These are phyloP conservation scores for Megamerina dolium DNA, from an alignment of 2,888 invertebrate species.

Conservation along the genomic window DNA sequence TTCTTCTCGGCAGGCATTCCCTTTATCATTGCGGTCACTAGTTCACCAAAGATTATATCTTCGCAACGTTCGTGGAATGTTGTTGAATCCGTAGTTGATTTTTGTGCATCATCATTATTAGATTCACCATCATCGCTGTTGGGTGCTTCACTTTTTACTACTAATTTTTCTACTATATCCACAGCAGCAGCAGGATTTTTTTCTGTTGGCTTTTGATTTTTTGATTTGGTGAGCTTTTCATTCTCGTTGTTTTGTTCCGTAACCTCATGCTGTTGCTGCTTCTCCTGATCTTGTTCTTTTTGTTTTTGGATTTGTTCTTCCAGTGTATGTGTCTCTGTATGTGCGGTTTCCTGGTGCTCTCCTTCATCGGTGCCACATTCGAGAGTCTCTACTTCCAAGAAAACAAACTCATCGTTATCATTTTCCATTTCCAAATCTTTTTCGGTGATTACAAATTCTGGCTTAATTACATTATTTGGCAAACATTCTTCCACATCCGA, in stretches of 20 bases:
- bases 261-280: background rate
- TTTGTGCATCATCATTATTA: background rate
- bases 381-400: constrained; percentile 22
- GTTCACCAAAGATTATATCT: constrained; percentile 36
- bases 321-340: too few species aligned
- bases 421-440: constrained; percentile 22
- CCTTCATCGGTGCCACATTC: constrained; percentile 2
- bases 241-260: background rate
- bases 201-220: background rate
- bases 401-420: constrained; percentile 21
- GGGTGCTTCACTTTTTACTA: background rate
- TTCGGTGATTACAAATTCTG: constrained; percentile 28
- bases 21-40: constrained; percentile 32
- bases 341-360: constrained; percentile 2
- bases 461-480: constrained; percentile 12
- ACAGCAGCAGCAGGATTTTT: background rate
- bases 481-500: constrained; percentile 4
- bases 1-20: constrained; percentile 30
- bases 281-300: background rate
- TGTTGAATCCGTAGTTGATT: background rate
- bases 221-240: background rate
- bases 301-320: background rate
- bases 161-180: background rate
- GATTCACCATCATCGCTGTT: background rate
- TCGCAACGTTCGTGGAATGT: constrained; percentile 25